phyloP scores from a whole-genome alignment of 2,888 invertebrate species.

The Drosophila cognata region DNA sequence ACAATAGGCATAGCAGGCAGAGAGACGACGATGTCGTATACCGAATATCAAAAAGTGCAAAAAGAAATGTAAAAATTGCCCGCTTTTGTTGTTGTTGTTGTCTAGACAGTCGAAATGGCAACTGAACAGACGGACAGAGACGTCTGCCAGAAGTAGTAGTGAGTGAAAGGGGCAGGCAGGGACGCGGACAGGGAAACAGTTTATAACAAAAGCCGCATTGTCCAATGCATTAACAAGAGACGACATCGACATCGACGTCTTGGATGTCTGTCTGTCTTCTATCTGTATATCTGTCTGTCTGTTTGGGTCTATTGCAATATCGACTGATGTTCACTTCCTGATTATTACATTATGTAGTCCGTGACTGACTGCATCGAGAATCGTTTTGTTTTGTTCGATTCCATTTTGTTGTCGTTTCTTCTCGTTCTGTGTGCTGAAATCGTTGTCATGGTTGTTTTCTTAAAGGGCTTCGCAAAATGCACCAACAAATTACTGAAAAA shows the following conservation, averaged over 20 bases:
- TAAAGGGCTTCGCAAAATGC: slow-evolving; percentile 51
- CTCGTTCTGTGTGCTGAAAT: slow-evolving; percentile 18
- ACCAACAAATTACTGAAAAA: slow-evolving; percentile 28
- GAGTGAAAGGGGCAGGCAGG: slow-evolving; percentile 25
- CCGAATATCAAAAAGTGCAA: slow-evolving; percentile 73
- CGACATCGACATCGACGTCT: slow-evolving; percentile 20
- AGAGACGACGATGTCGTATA: slow-evolving; percentile 2
- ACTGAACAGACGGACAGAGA: slow-evolving; percentile 10
- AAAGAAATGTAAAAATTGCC: slow-evolving; percentile 38
- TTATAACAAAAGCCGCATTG: slow-evolving; percentile 70
- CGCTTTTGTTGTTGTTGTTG: slow-evolving; percentile 55
- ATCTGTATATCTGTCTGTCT: slow-evolving; percentile 1
- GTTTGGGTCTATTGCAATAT: slow-evolving; percentile 61
- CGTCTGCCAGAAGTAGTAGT: slow-evolving; percentile 8
- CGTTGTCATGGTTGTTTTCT: slow-evolving; percentile 27
- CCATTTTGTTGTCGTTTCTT: slow-evolving; percentile 18
- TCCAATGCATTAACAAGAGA: slow-evolving; percentile 66
- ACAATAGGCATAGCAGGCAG: slow-evolving; percentile 47
- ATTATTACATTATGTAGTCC: slow-evolving; percentile 67
- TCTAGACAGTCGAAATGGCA: slow-evolving; percentile 65
- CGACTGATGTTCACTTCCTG: slow-evolving; percentile 67
- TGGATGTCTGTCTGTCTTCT: slow-evolving; percentile 29
- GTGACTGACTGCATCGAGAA: slow-evolving; percentile 47
- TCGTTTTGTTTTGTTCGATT: slow-evolving; percentile 31
- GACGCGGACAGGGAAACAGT: slow-evolving; percentile 44